phyloP scores from a whole-genome alignment of 2,888 invertebrate species.

The Laspeyria flexula region DNA sequence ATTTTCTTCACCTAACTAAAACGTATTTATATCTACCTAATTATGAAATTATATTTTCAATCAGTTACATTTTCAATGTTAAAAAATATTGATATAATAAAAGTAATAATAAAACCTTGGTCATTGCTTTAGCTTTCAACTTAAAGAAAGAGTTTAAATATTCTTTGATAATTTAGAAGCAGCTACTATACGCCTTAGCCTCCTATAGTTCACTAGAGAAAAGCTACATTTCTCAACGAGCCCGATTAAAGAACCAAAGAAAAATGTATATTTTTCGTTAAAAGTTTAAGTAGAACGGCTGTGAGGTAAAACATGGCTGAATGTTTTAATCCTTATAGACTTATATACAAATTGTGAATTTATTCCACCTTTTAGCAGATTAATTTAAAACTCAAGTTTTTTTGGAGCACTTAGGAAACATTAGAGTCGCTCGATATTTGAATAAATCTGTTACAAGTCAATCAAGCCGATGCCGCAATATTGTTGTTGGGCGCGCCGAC shows the following conservation, averaged over 20 bases:
- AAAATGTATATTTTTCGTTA: constrained; percentile 11
- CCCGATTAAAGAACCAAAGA: not conserved
- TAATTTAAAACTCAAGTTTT: constrained; percentile 15
- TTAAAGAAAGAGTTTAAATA: no score
- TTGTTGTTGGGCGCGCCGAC: no score
- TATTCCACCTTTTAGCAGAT: constrained; percentile 16
- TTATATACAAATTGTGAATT: constrained; percentile 7
- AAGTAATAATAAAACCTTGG: no score
- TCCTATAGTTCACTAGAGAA: constrained; percentile 2
- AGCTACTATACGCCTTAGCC: not conserved
- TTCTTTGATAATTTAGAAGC: no score
- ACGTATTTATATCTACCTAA: no score
- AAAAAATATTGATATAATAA: no score
- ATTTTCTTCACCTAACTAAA: no score
- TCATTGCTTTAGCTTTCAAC: no score
- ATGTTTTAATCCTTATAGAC: constrained; percentile 1
- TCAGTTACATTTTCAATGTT: no score
- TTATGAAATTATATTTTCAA: no score
- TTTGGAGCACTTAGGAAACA: constrained; percentile 2
- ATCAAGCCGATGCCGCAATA: not conserved
- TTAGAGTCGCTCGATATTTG: not conserved
- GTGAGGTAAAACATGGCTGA: not conserved
- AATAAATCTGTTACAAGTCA: not conserved
- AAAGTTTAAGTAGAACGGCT: constrained; percentile 12
- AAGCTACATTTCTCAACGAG: not conserved